Percentiles rank a stretch among this genome's conserved stretches.
phyloP scores from a whole-genome alignment of 2,113 vertebrate genomes.

The Arvicanthis niloticus region DNA sequence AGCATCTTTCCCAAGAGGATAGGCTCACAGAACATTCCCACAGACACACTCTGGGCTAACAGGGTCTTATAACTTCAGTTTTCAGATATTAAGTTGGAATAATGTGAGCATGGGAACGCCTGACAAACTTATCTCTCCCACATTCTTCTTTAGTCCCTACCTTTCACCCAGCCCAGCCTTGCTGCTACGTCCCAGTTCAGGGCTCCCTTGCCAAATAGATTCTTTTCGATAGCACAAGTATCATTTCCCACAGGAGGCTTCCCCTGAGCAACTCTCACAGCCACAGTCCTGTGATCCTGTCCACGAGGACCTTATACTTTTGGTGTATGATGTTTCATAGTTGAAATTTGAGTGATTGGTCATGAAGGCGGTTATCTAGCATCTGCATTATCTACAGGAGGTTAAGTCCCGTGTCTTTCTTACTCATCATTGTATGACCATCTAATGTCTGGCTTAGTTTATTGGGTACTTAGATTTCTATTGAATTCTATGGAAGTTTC shows the following conservation, averaged over 20 bases:
- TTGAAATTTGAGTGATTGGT: neutral
- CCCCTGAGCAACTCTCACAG: neutral
- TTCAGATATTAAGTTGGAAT: neutral
- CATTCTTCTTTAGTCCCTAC: neutral
- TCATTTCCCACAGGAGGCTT: neutral
- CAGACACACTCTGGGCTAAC: neutral
- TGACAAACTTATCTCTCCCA: neutral
- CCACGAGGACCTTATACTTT: neutral
- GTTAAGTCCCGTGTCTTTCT: neutral
- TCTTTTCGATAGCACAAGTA: neutral
- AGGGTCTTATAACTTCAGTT: neutral
- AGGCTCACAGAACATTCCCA: neutral
- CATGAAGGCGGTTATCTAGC: neutral
- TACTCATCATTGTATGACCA: conserved; percentile 7
- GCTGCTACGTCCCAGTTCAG: too few relatives aligned
- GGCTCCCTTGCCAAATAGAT: neutral
- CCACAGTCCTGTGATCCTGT: neutral
- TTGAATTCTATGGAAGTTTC: conserved; percentile 36
- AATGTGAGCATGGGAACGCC: neutral
- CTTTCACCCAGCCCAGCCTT: neutral
- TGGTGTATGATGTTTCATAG: neutral
- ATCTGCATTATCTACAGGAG: neutral
- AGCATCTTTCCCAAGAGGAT: neutral
- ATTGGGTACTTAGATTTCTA: conserved; percentile 45
- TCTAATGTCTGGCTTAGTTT: neutral